A percentile compares a stretch with the other conserved stretches of the same genome.
These are phyloP conservation scores for Zootoca vivipara DNA, from an alignment of 2,113 vertebrate genomes.

Conservation along the genomic window DNA sequence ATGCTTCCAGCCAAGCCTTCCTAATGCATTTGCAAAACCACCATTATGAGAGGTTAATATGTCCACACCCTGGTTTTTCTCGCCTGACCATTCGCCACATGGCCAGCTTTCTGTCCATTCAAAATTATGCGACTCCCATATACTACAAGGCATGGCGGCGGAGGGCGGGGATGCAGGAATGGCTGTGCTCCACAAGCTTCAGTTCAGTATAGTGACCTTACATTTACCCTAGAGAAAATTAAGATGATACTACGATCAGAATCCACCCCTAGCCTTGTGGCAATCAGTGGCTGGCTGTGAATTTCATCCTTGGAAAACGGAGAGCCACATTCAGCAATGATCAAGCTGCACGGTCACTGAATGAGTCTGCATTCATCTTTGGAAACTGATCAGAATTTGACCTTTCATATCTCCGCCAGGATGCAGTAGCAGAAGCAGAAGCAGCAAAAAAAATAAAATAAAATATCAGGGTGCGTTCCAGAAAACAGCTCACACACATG, in stretches of 20 bases:
- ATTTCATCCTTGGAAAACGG: background rate
- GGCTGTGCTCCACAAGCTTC: background rate
- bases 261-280: background rate
- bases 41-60: background rate
- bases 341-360: background rate
- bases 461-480: background rate
- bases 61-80: background rate
- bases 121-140: background rate
- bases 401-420: background rate
- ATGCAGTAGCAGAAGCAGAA: background rate
- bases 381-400: conserved; percentile 14
- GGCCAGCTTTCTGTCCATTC: background rate
- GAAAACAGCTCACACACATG: background rate
- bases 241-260: background rate
- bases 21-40: conserved; percentile 9
- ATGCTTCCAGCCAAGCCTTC: background rate
- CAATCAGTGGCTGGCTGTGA: background rate
- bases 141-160: background rate
- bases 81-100: background rate
- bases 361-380: conserved; percentile 4
- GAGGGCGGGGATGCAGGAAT: background rate
- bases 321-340: background rate
- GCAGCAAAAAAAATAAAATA: no score
- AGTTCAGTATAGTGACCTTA: background rate
- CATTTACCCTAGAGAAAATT: no score